These are phyloP conservation scores for Pristionchus japonicus DNA, from an alignment of 2,888 invertebrate genomes.

Conservation along the genomic window DNA sequence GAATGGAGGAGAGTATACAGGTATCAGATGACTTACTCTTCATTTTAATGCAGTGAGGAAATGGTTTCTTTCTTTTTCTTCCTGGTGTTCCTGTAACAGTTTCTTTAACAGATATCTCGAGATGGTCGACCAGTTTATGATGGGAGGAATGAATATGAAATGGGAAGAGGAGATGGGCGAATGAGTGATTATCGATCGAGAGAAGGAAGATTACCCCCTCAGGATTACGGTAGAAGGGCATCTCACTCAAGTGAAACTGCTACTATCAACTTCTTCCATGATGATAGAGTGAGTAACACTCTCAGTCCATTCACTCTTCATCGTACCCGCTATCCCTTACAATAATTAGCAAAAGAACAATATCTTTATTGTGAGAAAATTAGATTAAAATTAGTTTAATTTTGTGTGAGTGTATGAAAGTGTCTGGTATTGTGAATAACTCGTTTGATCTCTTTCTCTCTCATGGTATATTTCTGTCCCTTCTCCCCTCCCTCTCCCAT, in stretches of 20 bases:
- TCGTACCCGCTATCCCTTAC: background rate
- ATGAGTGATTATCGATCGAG: background rate
- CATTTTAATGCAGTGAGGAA: background rate
- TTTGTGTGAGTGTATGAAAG: background rate
- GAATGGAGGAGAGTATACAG: conserved; percentile 26
- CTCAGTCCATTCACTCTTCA: background rate
- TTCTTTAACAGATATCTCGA: background rate
- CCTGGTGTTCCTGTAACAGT: background rate
- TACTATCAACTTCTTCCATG: conserved; percentile 72
- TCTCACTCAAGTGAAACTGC: conserved; percentile 60
- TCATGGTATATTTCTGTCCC: background rate
- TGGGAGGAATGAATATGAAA: conserved; percentile 40
- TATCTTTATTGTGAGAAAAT: too few species aligned
- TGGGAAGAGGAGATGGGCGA: background rate
- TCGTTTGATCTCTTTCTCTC: background rate
- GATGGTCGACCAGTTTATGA: conserved; percentile 32
- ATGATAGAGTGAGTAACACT: conserved; percentile 61
- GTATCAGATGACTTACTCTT: background rate
- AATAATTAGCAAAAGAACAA: too few species aligned
- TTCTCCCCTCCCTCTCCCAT: background rate
- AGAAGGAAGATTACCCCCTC: conserved; percentile 49
- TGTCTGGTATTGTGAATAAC: too few species aligned
- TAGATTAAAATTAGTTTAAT: background rate
- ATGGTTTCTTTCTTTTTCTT: background rate
- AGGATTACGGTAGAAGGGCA: background rate